Base-by-base conservation (phyloP, 2,113 vertebrate species). In the Falcunculus frontatus region DNA sequence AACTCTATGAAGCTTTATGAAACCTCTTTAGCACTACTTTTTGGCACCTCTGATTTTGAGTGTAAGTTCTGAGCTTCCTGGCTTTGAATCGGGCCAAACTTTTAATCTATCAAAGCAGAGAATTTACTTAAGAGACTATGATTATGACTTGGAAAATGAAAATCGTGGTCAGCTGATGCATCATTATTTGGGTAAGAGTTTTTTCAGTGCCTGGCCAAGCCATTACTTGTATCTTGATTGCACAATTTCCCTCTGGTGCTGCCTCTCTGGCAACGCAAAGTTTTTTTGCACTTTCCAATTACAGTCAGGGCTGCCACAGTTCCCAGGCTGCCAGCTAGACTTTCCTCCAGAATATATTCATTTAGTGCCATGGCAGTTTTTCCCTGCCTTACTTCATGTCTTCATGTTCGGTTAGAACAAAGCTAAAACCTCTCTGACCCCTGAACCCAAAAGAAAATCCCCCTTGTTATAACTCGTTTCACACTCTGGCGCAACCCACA, bases 261-360 rank as follows among this genome's bases (percentile, higher is more conserved):
- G 39, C 49, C 44, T 83, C 39, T 75, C 56, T 85, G 65, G 30
- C 46, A 85, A 44, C 13, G 25, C 16, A 84, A 68, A 70, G 10
- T 23, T 64, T 50, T 50, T 59, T 60, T 82, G 35, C 39, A 35
- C 49, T 93, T 82, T 44, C 32, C 49, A 82, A 0, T 78, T 78
- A 26, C 18, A 84, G 33, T 4, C 0, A 0, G 9, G 19, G 9
- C 35, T 89, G 47, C 50, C 16, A 3, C 20, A 37, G 6, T 57
- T 46, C 50, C 37, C 29, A 63, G 21, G 52, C n/a, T 87, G 63
- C 55, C 69, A 89, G 7, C 8, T 30, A 44, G 44, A 63, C 49
- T 20, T 19, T 68, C 39, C 56, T 89, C n/a, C 41, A 87, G 39
- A 87, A 74, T 14, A 59, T 21, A 27, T 13, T 53, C 37, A n/a